Base-by-base conservation (phyloP, 2,113 vertebrate genomes). In the Pyxicephalus adspersus region DNA sequence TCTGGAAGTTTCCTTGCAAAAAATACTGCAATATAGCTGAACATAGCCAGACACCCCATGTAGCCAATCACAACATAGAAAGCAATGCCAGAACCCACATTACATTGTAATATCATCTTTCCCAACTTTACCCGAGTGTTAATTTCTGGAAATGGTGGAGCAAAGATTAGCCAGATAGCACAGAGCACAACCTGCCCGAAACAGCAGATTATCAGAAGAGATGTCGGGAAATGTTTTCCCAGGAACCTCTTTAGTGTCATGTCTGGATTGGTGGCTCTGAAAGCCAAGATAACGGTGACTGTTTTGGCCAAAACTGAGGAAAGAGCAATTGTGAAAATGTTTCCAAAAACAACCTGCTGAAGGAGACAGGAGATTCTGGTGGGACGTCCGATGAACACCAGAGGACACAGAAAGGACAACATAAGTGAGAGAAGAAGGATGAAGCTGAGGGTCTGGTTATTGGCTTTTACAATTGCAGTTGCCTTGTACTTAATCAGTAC, bases 1-100 rank as follows among this genome's bases (percentile, higher is more conserved):
- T 65, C 64, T 19, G 64, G 64, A 15, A 65, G 15, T 65, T 65
- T 65, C 28, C 64, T 16, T 17, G 64, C 64, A 6, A 65, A 25
- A 65, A 65, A 65, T 7, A 28, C 64, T 19, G 34, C 26, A 22
- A 34, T 31, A 29, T 34, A 65, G 28, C 64, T 65, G 17, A 65
- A 17, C 2, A 22, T 18, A 25, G 64, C 64, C 20, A 65, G 23
- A 29, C 28, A 18, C 18, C n/a, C 64, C 2, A 65, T 31, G 31
- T 65, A 65, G 13, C 15, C 25, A 22, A 34, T 17, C 28, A 65
- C 3, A 17, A 22, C 15, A 5, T 29, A 65, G 13, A 65, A 25
- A 4, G 23, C n/a, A 31, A 18, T 28, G 25, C 2, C 18, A 17
- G 64, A 65, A 3, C 64, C n/a, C 28, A 34, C 64, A 20, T 65